Base-by-base conservation (phyloP, 2,113 vertebrate genomes). In the Halichoeres trimaculatus region DNA sequence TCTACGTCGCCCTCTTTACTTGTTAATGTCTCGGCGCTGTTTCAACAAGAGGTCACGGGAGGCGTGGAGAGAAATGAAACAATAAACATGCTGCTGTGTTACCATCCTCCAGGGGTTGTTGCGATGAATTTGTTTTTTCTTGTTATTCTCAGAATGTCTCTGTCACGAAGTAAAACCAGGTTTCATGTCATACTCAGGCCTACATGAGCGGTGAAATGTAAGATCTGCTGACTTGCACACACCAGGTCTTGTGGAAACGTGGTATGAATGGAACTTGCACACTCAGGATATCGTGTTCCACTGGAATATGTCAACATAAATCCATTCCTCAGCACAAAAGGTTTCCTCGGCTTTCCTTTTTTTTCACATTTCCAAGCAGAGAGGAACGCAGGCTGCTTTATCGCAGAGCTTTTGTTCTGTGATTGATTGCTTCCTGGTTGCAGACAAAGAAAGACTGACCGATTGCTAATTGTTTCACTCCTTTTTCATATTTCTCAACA, bases 191-290 rank as follows among this genome's bases (percentile, higher is more conserved):
- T 70, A 23, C 35, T 53, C 45, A 47, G 19, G 68, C 43, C 74
- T 24, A 83, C 51, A 60, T 80, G 55, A 73, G 80, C 35, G 76
- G 60, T 80, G 74, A 80, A 83, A 75, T 63, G 45, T 58, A 70
- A 68, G 80, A 89, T 87, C 76, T 89, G 91, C 91, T 92, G 89
- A 90, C 85, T 87, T 78, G 84, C 84, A 80, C 53, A 40, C 70
- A 59, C 35, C 73, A 47, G 84, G 77, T 87, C 78, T 76, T 74
- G 76, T 80, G 85, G 86, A 88, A 76, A 85, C 45, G 72, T 78
- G 90, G 87, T 80, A 90, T 91, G 91, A 93, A 89, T 90, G 92
- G 89, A 93, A 93, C 87, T 84, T 82, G 90, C 91, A 61, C 55
- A 78, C 81, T 91, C 90, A 91, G 91, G 89, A 83, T 79, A 80